Base-by-base conservation (phyloP, 2,113 vertebrate species). In the Petromus typicus region DNA sequence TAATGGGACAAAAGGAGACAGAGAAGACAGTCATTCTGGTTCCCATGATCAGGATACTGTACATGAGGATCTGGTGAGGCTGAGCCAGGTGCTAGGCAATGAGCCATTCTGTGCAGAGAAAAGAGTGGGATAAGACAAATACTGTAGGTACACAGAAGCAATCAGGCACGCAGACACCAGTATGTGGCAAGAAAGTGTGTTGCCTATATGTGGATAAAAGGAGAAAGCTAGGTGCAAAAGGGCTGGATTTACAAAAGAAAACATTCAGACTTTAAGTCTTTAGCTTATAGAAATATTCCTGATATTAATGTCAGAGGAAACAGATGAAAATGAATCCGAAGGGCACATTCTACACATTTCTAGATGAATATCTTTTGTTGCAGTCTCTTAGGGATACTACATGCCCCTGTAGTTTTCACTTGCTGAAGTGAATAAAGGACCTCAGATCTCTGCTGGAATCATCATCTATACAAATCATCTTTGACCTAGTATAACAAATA, bases 391-490 rank as follows among this genome's bases (percentile, higher is more conserved):
- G 76, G 54, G 57, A 51, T 61, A 64, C 6, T 32, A 8, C 4
- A 20, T 17, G 67, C 16, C 69, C 20, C 5, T 51, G 1, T 63
- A 37, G 56, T 63, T 66, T 86, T 69, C 37, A 64, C 87, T 66
- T 91, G 76, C 32, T 63, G 20, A 76, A 63, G n/a, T 82, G 91
- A 91, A 81, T 84, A 85, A 96, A 63, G 6, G 7, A 57, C 2
- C 12, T 66, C 17, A 40, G 23, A 80, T 40, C 48, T 84, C 64
- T 30, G 5, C 20, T 76, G 73, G 43, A 61, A 51, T 71, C 32
- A 86, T 43, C 30, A 75, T 69, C 25, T 51, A 17, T 7, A 63
- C 5, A 56, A 78, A 73, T 30, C 18, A 12, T 75, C 84, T 95
- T 17, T 84, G 73, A 91, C 22, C 22, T 51, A 76, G 76, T 54